Conservation (phyloP, 2,113 vertebrate species). For the Cromileptes altivelis region DNA sequence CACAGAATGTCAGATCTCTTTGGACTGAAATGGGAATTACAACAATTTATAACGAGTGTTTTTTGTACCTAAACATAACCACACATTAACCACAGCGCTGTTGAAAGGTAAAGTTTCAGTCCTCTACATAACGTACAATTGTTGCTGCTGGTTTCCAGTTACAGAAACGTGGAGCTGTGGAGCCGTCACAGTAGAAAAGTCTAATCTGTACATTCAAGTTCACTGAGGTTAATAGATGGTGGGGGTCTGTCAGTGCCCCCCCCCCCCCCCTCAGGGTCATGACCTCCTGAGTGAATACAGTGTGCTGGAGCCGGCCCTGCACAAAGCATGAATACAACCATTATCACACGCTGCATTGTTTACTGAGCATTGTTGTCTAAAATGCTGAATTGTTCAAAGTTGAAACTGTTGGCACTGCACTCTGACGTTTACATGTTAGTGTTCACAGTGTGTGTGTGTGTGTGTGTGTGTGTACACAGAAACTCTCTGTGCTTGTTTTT, state of each 20-base stretch:
- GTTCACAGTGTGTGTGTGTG: slow-evolving; percentile 22
- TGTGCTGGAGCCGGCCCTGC: slow-evolving; percentile 23
- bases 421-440: slow-evolving; percentile 51
- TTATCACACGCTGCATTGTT: slow-evolving; percentile 61
- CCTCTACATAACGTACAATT: too few relatives aligned
- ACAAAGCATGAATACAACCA: slow-evolving; percentile 55
- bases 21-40: too few relatives aligned
- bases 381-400: slow-evolving; percentile 73
- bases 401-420: slow-evolving; percentile 73
- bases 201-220: background rate
- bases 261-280: slow-evolving; percentile 8
- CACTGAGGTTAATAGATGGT: background rate
- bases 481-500: slow-evolving; percentile 24
- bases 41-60: too few relatives aligned
- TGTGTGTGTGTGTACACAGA: slow-evolving; percentile 10
- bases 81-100: too few relatives aligned
- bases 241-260: background rate
- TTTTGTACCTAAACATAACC: too few relatives aligned
- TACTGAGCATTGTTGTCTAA: slow-evolving; percentile 49
- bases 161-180: background rate
- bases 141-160: too few relatives aligned
- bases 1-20: too few relatives aligned
- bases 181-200: background rate
- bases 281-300: slow-evolving; percentile 46
- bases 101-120: too few relatives aligned